A percentile compares a stretch with the other conserved stretches of the same genome.
Conservation (phyloP, 2,888 invertebrate genomes). For the Sminthurides aquaticus region DNA sequence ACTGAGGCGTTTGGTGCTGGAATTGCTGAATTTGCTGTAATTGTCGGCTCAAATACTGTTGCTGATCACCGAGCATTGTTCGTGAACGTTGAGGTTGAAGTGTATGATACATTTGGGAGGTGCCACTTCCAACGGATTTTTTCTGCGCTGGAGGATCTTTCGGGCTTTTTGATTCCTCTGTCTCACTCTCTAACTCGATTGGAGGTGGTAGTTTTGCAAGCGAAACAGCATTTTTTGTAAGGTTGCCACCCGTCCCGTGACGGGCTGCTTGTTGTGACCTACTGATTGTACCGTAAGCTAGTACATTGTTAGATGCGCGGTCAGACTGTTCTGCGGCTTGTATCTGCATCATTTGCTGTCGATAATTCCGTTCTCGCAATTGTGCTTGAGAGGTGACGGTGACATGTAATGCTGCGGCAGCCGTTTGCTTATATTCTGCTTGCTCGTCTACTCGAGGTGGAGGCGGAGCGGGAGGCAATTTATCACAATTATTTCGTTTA, state of each 20-base stretch:
- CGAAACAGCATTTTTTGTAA: slow-evolving; percentile 64
- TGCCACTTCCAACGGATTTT: slow-evolving; percentile 36
- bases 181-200: slow-evolving; percentile 50
- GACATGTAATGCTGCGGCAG: not conserved
- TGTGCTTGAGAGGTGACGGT: slow-evolving; percentile 3
- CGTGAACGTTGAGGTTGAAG: slow-evolving; percentile 40
- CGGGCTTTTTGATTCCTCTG: slow-evolving; percentile 44
- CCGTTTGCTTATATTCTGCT: not conserved
- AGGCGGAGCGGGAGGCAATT: not conserved
- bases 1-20: slow-evolving; percentile 34
- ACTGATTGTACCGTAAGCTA: slow-evolving; percentile 35
- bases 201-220: slow-evolving; percentile 75
- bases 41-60: slow-evolving; percentile 31
- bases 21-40: slow-evolving; percentile 32
- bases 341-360: slow-evolving; percentile 6
- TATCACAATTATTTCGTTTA: not conserved
- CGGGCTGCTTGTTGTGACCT: slow-evolving; percentile 28
- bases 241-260: slow-evolving; percentile 44
- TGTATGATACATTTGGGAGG: slow-evolving; percentile 37
- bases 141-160: slow-evolving; percentile 55
- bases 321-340: slow-evolving; percentile 16
- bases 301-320: not conserved
- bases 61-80: slow-evolving; percentile 37
- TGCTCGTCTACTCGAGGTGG: not conserved
- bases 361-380: not conserved